A percentile compares a stretch with the other conserved stretches of the same genome.
Evolutionary conservation across 2,888 invertebrate species (phyloP).

Genomic region (Erpobdella octoculata): DNA sequence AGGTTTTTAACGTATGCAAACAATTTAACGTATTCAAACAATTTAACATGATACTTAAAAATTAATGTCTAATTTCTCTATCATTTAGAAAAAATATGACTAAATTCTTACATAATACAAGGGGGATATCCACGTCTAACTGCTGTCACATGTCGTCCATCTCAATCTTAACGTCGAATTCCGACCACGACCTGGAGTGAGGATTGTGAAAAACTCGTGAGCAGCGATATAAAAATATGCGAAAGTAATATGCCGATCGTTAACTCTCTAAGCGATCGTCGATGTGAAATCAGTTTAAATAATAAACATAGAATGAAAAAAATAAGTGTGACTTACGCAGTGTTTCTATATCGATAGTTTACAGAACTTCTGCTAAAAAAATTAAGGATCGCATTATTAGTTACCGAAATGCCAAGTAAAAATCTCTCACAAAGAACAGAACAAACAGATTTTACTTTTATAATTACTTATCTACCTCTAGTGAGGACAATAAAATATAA

Average conservation of each 20-base stretch:
- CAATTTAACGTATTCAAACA: no score
- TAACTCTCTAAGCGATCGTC: background rate
- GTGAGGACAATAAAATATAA: background rate
- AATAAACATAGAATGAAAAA: background rate
- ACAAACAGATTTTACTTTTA: background rate
- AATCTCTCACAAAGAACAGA: background rate
- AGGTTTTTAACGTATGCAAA: no score
- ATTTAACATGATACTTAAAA: no score
- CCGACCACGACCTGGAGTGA: constrained; percentile 11
- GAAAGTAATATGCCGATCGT: background rate
- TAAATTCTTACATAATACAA: no score
- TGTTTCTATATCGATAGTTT: constrained; percentile 21
- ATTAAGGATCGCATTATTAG: background rate
- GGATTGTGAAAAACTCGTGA: background rate
- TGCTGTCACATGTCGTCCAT: constrained; percentile 28
- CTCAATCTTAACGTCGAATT: constrained; percentile 23
- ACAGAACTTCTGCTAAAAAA: constrained; percentile 17
- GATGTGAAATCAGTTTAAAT: background rate
- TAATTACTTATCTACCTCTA: background rate
- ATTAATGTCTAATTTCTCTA: no score
- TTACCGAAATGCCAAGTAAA: background rate
- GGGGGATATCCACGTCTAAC: no score
- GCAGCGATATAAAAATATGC: background rate
- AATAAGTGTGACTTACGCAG: background rate
- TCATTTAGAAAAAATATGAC: no score